Conservation (phyloP, 64 coral and sea anemone genomes). For the Porites australiensis region DNA sequence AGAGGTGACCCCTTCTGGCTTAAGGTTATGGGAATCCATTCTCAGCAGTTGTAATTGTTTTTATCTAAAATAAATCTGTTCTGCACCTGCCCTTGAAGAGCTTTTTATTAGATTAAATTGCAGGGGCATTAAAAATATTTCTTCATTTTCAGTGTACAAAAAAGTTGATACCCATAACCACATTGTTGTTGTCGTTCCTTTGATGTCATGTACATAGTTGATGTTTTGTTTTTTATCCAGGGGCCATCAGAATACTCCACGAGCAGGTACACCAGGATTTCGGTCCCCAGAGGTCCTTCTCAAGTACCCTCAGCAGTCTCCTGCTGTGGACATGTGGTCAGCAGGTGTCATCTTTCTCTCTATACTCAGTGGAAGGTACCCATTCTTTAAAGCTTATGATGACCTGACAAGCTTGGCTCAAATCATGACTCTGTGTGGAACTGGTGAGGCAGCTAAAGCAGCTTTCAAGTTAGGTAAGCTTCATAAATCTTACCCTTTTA, state of each 20-base stretch:
- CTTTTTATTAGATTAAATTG: too few relatives aligned
- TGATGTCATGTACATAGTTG: too few relatives aligned
- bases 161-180: too few relatives aligned
- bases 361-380: constrained; percentile 93
- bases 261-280: constrained; percentile 97
- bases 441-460: constrained; percentile 67
- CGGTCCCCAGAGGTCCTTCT: constrained; percentile 95
- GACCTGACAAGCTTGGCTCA: constrained; percentile 96
- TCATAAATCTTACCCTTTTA: neutral
- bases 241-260: constrained; percentile 90
- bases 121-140: too few relatives aligned
- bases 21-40: too few relatives aligned
- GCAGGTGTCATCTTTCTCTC: constrained; percentile 93
- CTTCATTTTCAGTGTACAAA: too few relatives aligned
- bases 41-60: neutral
- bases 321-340: constrained; percentile 97
- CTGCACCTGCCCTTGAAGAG: too few relatives aligned
- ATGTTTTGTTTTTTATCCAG: constrained; percentile 40
- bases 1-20: too few relatives aligned
- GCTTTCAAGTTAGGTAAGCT: constrained; percentile 81
- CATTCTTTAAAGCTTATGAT: constrained; percentile 94
- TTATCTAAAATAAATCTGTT: neutral
- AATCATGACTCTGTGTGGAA: constrained; percentile 92
- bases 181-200: too few relatives aligned
- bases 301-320: constrained; percentile 93